These are phyloP conservation scores for Ferdinandea cuprea DNA, from an alignment of 2,888 invertebrate species.

Conservation along the genomic window DNA sequence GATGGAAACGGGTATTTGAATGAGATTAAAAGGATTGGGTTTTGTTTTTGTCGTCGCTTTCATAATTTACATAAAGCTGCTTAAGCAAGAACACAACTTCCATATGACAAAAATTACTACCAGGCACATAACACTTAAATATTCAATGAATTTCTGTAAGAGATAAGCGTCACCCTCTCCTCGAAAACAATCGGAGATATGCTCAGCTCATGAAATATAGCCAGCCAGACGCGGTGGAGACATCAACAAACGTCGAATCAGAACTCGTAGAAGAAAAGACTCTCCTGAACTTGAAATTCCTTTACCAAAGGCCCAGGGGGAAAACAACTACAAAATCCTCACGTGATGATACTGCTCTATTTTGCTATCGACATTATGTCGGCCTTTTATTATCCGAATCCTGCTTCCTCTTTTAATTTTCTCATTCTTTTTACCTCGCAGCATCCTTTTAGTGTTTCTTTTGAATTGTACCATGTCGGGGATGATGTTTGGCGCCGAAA, in stretches of 20 bases:
- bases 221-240: constrained; percentile 44
- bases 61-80: too few relatives aligned
- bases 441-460: constrained; percentile 7
- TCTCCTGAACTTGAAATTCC: neutral
- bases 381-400: constrained; percentile 29
- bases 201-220: too few relatives aligned
- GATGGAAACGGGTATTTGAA: too few relatives aligned
- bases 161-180: too few relatives aligned
- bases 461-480: neutral
- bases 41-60: too few relatives aligned
- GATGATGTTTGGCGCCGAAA: constrained; percentile 52
- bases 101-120: too few relatives aligned
- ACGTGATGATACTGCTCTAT: constrained; percentile 18
- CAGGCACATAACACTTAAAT: too few relatives aligned
- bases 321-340: neutral
- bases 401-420: neutral
- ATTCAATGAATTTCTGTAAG: too few relatives aligned
- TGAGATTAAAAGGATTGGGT: too few relatives aligned
- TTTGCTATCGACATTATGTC: constrained; percentile 44
- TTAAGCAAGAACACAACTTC: too few relatives aligned
- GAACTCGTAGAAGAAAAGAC: constrained; percentile 13
- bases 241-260: constrained; percentile 18
- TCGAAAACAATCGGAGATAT: too few relatives aligned
- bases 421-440: neutral
- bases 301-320: neutral